A percentile compares a stretch with the other conserved stretches of the same genome.
These are phyloP conservation scores for Troglohyphantes excavatus DNA, from an alignment of 2,888 invertebrate genomes.

Conservation along the genomic window DNA sequence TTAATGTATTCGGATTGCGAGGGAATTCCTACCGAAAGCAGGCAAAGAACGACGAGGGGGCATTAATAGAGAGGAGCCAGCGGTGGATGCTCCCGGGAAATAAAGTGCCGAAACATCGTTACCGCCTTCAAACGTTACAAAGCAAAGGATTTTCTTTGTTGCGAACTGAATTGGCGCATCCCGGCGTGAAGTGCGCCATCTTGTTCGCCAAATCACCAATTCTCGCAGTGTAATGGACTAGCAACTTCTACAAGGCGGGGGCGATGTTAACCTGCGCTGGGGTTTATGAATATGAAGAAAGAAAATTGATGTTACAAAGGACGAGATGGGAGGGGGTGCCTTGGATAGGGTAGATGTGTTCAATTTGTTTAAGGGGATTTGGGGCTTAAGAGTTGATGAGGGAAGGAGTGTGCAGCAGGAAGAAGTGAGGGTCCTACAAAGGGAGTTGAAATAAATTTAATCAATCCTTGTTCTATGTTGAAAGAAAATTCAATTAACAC, in stretches of 20 bases:
- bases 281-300: slow-evolving; percentile 60
- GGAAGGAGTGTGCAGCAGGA: background rate
- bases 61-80: slow-evolving; percentile 55
- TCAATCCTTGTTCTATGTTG: slow-evolving; percentile 39
- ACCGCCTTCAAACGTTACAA: background rate
- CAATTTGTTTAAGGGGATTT: slow-evolving; percentile 61
- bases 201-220: slow-evolving; percentile 32
- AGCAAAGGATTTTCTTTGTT: slow-evolving; percentile 12
- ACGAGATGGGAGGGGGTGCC: background rate
- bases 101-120: slow-evolving; percentile 58
- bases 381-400: slow-evolving; percentile 27
- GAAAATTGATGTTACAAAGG: slow-evolving; percentile 41
- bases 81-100: slow-evolving; percentile 23
- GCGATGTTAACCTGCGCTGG: slow-evolving; percentile 6
- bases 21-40: slow-evolving; percentile 11
- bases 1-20: slow-evolving; percentile 70
- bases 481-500: slow-evolving; percentile 39
- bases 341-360: slow-evolving; percentile 13
- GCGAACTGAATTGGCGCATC: slow-evolving; percentile 25
- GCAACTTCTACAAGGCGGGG: slow-evolving; percentile 7
- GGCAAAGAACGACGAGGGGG: slow-evolving; percentile 30
- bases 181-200: slow-evolving; percentile 42
- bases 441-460: slow-evolving; percentile 9
- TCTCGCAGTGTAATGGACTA: slow-evolving; percentile 38
- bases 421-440: background rate